Evolutionary conservation across 2,113 vertebrate species (phyloP).

Genomic region (Gymnorhina tibicen): DNA sequence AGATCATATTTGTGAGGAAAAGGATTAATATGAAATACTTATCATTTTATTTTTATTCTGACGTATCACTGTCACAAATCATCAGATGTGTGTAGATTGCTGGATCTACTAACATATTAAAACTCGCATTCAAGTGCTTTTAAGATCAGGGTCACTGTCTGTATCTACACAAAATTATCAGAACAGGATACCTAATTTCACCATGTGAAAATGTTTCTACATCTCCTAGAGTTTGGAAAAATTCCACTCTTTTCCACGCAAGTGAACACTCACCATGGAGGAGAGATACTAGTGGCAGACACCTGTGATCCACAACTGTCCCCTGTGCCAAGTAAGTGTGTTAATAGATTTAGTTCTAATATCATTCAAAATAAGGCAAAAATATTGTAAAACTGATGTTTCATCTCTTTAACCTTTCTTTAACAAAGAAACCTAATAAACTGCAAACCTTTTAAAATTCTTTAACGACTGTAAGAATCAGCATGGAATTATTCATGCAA

Average conservation of each 20-base stretch:
- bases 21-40: background rate
- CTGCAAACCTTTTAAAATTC: background rate
- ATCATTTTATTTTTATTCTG: background rate
- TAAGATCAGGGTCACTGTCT: background rate
- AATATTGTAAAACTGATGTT: background rate
- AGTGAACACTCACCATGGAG: conserved; percentile 30
- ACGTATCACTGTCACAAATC: background rate
- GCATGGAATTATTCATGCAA: background rate
- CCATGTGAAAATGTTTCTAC: background rate
- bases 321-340: conserved; percentile 60
- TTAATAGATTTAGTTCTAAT: background rate
- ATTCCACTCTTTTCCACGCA: conserved; percentile 49
- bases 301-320: conserved; percentile 81
- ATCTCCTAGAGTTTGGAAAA: conserved; percentile 65
- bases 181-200: background rate
- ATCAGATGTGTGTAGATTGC: background rate
- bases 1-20: background rate
- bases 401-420: background rate
- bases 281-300: conserved; percentile 83
- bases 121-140: background rate
- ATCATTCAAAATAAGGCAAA: background rate
- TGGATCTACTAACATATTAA: background rate
- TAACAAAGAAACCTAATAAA: background rate
- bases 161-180: background rate
- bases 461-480: background rate